Evolutionary conservation across 2,888 invertebrate genomes (phyloP), one percentile per base, ranked within the genome.

Genomic region (Oscheius onirici): DNA sequence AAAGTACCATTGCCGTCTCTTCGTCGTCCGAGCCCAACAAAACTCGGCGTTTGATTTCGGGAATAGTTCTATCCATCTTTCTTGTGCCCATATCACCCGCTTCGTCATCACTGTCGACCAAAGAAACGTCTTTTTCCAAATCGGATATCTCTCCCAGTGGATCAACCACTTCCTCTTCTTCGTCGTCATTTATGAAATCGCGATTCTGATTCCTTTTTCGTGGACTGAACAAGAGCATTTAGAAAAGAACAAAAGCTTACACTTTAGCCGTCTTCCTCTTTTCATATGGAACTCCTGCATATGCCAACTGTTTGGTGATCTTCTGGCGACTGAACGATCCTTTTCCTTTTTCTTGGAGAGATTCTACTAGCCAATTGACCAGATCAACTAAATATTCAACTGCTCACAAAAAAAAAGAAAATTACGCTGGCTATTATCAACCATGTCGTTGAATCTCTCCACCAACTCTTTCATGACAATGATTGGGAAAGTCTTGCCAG

Each of bases 271-370:
- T 74, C 46, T 63, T 74, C 51, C 73, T 77, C 44, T 76, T 81
- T 63, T 78, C 75, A 51, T 79, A 81, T 0, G 54, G 49, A 13
- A 78, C 49, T 40, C 75, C 80, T 34, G 67, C 55, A 63, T 78
- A 77, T 11, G 75, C 72, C 54, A 82, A 49, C 51, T 79, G 76
- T 60, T 81, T 82, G 70, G 81, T 73, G 26, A 82, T 74, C 72
- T 76, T 78, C 40, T 66, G 74, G 20, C 80, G 34, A 13, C 76
- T 73, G 17, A 75, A 51, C n/a, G 58, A 49, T 11, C 79, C 82
- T 51, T 72, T 43, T 3, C 57, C 71, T n/a, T 43, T 2, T 26
- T 77, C 75, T 20, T 57, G 40, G 41, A 81, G 57, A 24, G 71
- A 61, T 34, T 74, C 69, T 17, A 55, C 61, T 0, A 80, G 44